Evolutionary conservation across 2,888 invertebrate genomes (phyloP).

Genomic region (Hybos culiciformis): DNA sequence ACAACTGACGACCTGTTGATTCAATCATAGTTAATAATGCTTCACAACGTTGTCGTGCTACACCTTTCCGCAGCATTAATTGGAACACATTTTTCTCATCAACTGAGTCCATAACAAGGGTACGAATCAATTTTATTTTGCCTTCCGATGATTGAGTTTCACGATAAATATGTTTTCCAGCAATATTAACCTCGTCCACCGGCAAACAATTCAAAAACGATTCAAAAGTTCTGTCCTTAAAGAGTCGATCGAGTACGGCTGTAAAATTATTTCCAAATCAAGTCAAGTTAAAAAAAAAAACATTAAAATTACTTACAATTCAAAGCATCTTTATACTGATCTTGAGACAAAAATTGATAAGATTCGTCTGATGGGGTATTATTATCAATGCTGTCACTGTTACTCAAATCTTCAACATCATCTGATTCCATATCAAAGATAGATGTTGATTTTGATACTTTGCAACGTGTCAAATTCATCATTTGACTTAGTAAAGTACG

Average conservation of each 20-base stretch:
- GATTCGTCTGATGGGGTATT: not conserved
- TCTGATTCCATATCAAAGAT: not conserved
- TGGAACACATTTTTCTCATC: conserved; percentile 34
- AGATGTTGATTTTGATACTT: not conserved
- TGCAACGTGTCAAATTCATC: not conserved
- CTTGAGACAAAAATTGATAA: not conserved
- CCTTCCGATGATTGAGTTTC: not conserved
- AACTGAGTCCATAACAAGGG: conserved; percentile 30
- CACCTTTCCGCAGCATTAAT: conserved; percentile 32
- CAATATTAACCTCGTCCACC: not conserved
- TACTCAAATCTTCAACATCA: not conserved
- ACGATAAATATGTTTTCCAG: not conserved
- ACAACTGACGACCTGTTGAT: conserved; percentile 44
- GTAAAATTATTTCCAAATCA: not conserved
- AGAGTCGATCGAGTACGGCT: not conserved
- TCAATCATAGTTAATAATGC: conserved; percentile 45
- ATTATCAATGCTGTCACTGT: not conserved
- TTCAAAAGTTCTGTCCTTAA: not conserved
- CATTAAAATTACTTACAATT: not conserved
- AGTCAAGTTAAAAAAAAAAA: not conserved
- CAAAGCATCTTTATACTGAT: not conserved
- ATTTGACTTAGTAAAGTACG: not conserved
- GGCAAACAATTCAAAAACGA: conserved; percentile 1
- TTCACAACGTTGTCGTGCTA: conserved; percentile 46
- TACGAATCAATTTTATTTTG: conserved; percentile 15